Percentiles rank a stretch among this genome's conserved stretches.
Evolutionary conservation across 2,113 vertebrate species (phyloP).

Genomic region (Caracal caracal): DNA sequence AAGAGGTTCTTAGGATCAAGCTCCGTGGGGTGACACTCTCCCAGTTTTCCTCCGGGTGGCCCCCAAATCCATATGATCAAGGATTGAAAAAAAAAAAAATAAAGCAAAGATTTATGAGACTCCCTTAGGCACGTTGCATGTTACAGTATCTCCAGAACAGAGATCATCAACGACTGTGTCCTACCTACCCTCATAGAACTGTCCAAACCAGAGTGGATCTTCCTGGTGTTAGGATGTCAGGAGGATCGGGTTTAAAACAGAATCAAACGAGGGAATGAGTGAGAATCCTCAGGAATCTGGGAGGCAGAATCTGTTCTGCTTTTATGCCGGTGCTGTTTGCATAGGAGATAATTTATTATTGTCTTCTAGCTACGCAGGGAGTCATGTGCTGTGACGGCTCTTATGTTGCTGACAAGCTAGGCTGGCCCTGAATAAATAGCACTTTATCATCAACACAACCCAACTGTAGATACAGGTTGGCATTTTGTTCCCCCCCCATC

Average conservation of each 20-base stretch:
- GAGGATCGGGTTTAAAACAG: slow-evolving; percentile 9
- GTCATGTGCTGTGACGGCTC: slow-evolving; percentile 72
- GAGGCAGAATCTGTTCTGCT: slow-evolving; percentile 62
- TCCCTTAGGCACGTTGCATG: background rate
- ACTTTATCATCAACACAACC: slow-evolving; percentile 85
- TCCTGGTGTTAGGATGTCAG: background rate
- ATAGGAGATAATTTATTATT: slow-evolving; percentile 78
- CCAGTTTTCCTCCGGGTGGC: background rate
- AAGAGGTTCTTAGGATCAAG: background rate
- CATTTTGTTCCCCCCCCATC: slow-evolving; percentile 75
- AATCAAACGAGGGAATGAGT: slow-evolving; percentile 53
- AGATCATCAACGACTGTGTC: background rate
- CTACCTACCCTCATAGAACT: background rate
- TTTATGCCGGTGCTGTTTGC: slow-evolving; percentile 76
- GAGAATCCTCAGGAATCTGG: slow-evolving; percentile 50
- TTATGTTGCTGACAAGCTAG: slow-evolving; percentile 80
- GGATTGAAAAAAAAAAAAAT: background rate
- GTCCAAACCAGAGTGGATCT: background rate
- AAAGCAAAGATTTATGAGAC: background rate
- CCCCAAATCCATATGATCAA: background rate
- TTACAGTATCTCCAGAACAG: background rate
- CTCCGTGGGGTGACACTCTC: background rate
- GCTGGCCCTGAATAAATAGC: slow-evolving; percentile 84
- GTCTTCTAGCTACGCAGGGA: slow-evolving; percentile 79
- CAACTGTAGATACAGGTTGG: slow-evolving; percentile 83